Evolutionary conservation across 1,140 invertebrate species (phyloP), one percentile per base, ranked within the genome.

Genomic region (Caenorhabditis tropicalis): DNA sequence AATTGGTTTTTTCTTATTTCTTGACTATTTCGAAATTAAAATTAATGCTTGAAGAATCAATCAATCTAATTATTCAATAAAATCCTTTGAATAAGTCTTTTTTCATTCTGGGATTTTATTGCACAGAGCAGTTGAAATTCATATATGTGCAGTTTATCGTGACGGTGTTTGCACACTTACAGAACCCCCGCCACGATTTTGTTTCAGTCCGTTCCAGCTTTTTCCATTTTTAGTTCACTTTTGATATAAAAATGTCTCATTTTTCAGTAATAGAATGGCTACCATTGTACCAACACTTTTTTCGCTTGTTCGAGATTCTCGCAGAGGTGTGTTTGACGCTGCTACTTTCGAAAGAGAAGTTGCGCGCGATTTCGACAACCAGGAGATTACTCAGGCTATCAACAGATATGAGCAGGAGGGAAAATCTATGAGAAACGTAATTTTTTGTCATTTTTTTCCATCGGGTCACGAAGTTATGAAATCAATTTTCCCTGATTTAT

Each of bases 381-480:
- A 81, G 21, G 79, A 81, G 21, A 81, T 81, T 24, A 39, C 79
- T 56, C 48, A 81, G 24, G 48, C 48, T 48, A 81, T 56, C 19
- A 81, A 12, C 27, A 58, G 27, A 31, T 81, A 53, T 39, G 79
- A 81, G n/a, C 56, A 82, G 39, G 80, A 74, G n/a, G 86, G 56
- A 31, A 80, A 86, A 29, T 31, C 83, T n/a, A 29, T 56, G 31
- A n/a, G 36, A 74, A 74, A 74, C 65, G 74, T 85, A 74, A 33
- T 80, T 21, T 24, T 29, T 82, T n/a, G 9, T 87, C 53, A 43
- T n/a, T 3, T 79, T 86, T 21, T 56, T 74, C 21, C 31, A 81
- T 86, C 3, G 29, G 24, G 19, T 5, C n/a, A 33, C 27, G 15
- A 82, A 48, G 21, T 56, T 60, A 85, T 46, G 19, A n/a, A n/a